A percentile compares a stretch with the other conserved stretches of the same genome.
These are phyloP conservation scores for Siniperca obscura DNA, from an alignment of 2,797 vertebrate species.

Conservation along the genomic window DNA sequence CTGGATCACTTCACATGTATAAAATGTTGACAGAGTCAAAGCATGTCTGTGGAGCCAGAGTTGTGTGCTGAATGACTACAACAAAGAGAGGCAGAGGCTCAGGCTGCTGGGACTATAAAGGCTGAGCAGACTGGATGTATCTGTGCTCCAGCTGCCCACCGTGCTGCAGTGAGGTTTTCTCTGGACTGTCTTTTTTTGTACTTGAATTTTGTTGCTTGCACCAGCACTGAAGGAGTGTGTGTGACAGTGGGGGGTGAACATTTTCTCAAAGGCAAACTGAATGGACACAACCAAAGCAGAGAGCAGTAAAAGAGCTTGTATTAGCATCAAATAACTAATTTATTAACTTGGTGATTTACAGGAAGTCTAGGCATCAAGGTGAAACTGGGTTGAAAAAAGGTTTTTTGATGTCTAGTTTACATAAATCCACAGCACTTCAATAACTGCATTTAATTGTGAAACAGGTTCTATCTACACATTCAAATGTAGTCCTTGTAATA, in stretches of 20 bases:
- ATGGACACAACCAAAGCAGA: background rate
- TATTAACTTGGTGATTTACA: background rate
- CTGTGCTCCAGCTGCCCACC: constrained; percentile 26
- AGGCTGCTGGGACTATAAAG: constrained; percentile 19
- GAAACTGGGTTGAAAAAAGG: background rate
- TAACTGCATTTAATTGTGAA: background rate
- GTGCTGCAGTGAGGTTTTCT: constrained; percentile 1
- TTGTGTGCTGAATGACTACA: constrained; percentile 20
- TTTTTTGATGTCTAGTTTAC: background rate
- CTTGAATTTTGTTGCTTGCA: constrained; percentile 27
- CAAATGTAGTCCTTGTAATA: background rate
- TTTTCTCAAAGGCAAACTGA: constrained; percentile 9
- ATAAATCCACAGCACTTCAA: background rate
- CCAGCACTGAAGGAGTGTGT: background rate
- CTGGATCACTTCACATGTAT: constrained; percentile 47
- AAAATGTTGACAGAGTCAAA: constrained; percentile 54
- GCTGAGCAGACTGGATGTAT: constrained; percentile 2
- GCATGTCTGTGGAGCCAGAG: constrained; percentile 21
- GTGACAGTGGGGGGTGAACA: constrained; percentile 1
- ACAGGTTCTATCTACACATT: background rate
- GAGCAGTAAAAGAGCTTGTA: background rate
- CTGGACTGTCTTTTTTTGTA: constrained; percentile 7
- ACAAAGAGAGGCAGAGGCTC: constrained; percentile 30
- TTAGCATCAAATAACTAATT: background rate
- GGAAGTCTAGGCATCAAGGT: background rate